Conservation (phyloP, 35 echinoderm and acorn worm species). For the Apostichopus japonicus region DNA sequence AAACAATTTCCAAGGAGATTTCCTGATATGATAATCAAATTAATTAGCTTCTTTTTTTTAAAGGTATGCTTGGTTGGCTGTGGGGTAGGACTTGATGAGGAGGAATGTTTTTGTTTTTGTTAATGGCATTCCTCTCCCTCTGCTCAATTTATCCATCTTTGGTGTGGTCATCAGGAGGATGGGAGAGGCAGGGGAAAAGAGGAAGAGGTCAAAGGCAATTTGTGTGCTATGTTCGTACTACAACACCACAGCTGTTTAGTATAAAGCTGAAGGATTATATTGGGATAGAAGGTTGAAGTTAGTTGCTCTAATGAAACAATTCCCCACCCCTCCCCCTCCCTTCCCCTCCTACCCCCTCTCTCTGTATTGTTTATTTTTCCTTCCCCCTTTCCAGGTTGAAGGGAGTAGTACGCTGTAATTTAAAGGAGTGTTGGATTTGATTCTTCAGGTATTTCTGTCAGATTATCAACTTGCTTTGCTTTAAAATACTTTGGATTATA, state of each 20-base stretch:
- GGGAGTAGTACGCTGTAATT: too few relatives aligned
- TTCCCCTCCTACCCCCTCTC: neutral
- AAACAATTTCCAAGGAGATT: too few relatives aligned
- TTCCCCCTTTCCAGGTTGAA: neutral
- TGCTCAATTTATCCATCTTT: slow-evolving; percentile 49
- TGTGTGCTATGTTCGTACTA: too few relatives aligned
- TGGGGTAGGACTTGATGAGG: neutral
- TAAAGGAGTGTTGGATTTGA: too few relatives aligned
- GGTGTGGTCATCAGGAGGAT: slow-evolving; percentile 38
- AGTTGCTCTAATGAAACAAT: neutral
- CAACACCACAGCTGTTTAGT: too few relatives aligned
- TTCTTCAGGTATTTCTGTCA: too few relatives aligned
- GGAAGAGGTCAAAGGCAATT: neutral
- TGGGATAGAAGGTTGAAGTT: too few relatives aligned
- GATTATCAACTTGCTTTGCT: too few relatives aligned
- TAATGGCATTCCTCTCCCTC: slow-evolving; percentile 24
- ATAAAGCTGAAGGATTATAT: too few relatives aligned
- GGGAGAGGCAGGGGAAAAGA: slow-evolving; percentile 6
- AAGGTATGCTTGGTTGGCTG: too few relatives aligned
- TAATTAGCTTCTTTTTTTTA: neutral
- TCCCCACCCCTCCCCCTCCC: neutral
- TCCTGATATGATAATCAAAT: neutral
- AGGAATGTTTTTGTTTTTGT: slow-evolving; percentile 33
- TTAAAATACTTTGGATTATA: too few relatives aligned
- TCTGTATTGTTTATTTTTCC: neutral